Conservation (phyloP, 2,113 vertebrate genomes). For the Sinocyclocheilus anshuiensis region DNA sequence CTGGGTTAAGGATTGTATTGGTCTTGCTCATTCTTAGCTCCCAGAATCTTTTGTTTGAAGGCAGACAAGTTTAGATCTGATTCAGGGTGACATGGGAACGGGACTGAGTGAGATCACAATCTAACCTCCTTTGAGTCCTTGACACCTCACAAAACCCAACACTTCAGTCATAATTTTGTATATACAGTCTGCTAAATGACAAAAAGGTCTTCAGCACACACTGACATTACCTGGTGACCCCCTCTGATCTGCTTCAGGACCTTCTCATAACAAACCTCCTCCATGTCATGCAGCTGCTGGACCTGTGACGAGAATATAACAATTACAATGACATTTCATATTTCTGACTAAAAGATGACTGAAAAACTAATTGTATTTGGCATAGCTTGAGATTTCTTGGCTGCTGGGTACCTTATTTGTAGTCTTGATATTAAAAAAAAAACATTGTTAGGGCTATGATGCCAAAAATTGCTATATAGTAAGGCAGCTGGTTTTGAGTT, state of each 20-base stretch:
- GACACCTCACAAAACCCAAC: background rate
- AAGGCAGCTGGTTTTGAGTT: background rate
- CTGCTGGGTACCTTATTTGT: constrained; percentile 85
- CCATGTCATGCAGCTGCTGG: constrained; percentile 94
- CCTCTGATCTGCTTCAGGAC: constrained; percentile 92
- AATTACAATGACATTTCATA: constrained; percentile 1
- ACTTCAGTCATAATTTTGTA: too few relatives aligned
- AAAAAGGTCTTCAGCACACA: background rate
- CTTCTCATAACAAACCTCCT: constrained; percentile 95
- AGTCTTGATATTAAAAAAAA: constrained; percentile 75
- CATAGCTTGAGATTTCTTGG: background rate
- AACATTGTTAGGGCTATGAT: too few relatives aligned
- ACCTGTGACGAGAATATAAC: constrained; percentile 73
- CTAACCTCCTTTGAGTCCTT: background rate
- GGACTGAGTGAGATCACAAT: background rate
- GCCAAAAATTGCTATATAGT: background rate
- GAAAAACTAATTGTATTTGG: background rate
- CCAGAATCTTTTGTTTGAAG: background rate
- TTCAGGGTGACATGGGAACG: background rate
- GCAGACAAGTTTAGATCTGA: background rate
- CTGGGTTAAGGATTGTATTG: background rate
- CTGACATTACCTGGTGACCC: constrained; percentile 87
- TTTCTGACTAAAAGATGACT: background rate
- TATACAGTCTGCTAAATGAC: background rate
- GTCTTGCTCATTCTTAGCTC: background rate